These are phyloP conservation scores for Melanotaenia duboulayi DNA, from an alignment of 2,113 vertebrate genomes.

Conservation along the genomic window DNA sequence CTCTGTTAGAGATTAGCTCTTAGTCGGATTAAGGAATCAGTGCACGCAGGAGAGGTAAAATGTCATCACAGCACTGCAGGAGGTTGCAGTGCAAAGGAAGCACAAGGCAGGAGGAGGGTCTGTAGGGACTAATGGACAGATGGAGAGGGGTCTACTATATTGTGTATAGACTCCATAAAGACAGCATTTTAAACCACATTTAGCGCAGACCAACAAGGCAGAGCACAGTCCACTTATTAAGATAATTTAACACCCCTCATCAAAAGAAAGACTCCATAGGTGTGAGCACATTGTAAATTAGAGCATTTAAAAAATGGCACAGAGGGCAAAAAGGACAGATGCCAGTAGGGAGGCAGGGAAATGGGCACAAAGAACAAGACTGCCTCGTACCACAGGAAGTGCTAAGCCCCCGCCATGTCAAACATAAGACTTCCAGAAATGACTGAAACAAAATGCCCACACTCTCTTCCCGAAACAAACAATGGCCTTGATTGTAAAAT, in stretches of 20 bases:
- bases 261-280: constrained; percentile 25
- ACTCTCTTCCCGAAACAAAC: constrained; percentile 83
- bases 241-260: constrained; percentile 4
- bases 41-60: constrained; percentile 67
- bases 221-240: not conserved
- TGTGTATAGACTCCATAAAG: constrained; percentile 5
- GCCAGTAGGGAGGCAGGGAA: constrained; percentile 42
- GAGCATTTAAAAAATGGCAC: constrained; percentile 24
- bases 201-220: not conserved
- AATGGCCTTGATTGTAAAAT: constrained; percentile 87
- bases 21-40: constrained; percentile 74
- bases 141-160: constrained; percentile 3
- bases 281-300: constrained; percentile 24
- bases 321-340: constrained; percentile 42
- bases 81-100: not conserved
- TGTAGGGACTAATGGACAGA: constrained; percentile 15
- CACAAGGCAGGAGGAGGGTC: constrained; percentile 1
- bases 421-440: constrained; percentile 91
- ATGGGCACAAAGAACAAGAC: constrained; percentile 55
- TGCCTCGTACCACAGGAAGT: constrained; percentile 71
- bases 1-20: constrained; percentile 71
- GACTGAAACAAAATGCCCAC: constrained; percentile 90
- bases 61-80: constrained; percentile 47
- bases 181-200: not conserved
- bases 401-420: constrained; percentile 81